phyloP scores from a whole-genome alignment of 2,888 invertebrate genomes.

The Zygogramma bicolorata region DNA sequence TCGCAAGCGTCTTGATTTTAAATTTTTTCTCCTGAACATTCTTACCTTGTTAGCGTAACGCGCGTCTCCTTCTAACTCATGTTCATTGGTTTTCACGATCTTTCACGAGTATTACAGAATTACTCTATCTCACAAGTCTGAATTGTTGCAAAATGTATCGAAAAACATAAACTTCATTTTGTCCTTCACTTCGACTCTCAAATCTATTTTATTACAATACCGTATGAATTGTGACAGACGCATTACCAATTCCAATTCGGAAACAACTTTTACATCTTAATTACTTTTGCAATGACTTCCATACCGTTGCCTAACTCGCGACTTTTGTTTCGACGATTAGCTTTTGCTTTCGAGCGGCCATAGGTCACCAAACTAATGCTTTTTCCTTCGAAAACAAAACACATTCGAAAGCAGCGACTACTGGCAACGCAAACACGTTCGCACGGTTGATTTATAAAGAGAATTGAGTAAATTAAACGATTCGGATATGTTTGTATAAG shows the following conservation, averaged over 20 bases:
- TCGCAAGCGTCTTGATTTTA: no score
- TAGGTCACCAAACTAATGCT: neutral
- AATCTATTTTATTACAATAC: neutral
- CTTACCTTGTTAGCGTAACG: no score
- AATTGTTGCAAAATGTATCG: no score
- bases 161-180: neutral
- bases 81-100: no score
- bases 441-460: neutral
- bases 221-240: neutral
- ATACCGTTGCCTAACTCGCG: neutral
- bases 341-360: neutral
- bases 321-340: neutral
- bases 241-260: neutral
- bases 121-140: no score
- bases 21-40: no score
- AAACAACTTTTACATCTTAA: constrained; percentile 1
- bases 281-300: neutral
- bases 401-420: neutral
- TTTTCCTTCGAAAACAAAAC: neutral
- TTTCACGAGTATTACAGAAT: no score
- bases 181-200: neutral
- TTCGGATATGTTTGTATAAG: neutral
- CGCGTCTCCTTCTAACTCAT: no score
- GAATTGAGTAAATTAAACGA: neutral
- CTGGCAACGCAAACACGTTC: neutral